These are phyloP conservation scores for Rhabdornis inornatus DNA, from an alignment of 2,113 vertebrate species.

Conservation along the genomic window DNA sequence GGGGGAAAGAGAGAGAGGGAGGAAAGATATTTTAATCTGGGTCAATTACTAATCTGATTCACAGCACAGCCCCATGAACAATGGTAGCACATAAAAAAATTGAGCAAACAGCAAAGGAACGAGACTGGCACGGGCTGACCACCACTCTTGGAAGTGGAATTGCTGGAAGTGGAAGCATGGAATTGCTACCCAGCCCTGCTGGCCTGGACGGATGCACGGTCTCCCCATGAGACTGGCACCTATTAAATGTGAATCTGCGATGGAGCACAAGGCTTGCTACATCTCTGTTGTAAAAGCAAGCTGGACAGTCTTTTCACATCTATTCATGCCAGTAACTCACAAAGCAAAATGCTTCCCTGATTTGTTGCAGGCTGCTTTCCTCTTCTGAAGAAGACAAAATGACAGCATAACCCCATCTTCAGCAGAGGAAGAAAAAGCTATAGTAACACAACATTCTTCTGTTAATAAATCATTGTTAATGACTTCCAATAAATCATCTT, in stretches of 20 bases:
- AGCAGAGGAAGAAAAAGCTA: not conserved
- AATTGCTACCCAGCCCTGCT: not conserved
- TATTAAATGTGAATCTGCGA: not conserved
- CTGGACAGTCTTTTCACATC: not conserved
- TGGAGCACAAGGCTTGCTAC: not conserved
- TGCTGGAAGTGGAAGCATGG: too few species aligned
- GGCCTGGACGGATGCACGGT: fast-evolving
- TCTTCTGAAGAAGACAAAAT: not conserved
- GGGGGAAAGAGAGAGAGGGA: not conserved
- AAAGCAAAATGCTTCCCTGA: not conserved
- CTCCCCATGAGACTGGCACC: not conserved
- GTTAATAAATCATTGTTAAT: conserved; percentile 68
- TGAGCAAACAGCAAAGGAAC: not conserved
- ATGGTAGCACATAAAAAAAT: not conserved
- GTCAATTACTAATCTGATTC: not conserved
- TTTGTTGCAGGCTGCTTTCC: not conserved
- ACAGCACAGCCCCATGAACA: not conserved
- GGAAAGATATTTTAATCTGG: not conserved
- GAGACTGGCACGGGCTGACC: not conserved
- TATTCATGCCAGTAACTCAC: not conserved
- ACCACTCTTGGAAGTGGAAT: not conserved
- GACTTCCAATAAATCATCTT: conserved; percentile 66
- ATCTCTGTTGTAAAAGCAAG: not conserved
- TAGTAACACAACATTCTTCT: conserved; percentile 51
- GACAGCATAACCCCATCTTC: conserved; percentile 1